Percentiles rank a stretch among this genome's conserved stretches.
These are phyloP conservation scores for Holothuria glaberrima DNA, from an alignment of 35 echinoderm and acorn worm species.

Conservation along the genomic window DNA sequence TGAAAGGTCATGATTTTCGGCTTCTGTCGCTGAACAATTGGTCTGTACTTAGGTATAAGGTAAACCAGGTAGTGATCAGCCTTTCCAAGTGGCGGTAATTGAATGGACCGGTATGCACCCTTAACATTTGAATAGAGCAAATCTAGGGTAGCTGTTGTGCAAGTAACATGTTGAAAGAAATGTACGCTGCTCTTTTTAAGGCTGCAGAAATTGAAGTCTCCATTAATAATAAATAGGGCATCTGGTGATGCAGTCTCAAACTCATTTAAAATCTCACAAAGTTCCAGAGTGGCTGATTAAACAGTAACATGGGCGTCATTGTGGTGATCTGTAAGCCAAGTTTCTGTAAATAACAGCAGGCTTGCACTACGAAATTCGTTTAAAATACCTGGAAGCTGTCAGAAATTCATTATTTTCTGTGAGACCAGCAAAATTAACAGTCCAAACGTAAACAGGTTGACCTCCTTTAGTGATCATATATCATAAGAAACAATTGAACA, in stretches of 20 bases:
- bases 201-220: constrained; percentile 29
- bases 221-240: constrained; percentile 35
- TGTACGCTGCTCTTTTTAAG: constrained; percentile 17
- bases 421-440: too few relatives aligned
- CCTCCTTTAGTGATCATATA: too few relatives aligned
- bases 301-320: too few relatives aligned
- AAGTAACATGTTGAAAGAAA: constrained; percentile 58
- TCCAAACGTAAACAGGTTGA: too few relatives aligned
- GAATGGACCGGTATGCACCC: constrained; percentile 3
- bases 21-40: constrained; percentile 8
- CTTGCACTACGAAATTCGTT: too few relatives aligned
- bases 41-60: constrained; percentile 42
- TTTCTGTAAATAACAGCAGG: too few relatives aligned
- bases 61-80: constrained; percentile 54
- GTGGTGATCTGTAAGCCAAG: too few relatives aligned
- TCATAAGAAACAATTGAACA: too few relatives aligned
- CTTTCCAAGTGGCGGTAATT: constrained; percentile 42
- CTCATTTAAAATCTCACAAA: too few relatives aligned
- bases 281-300: too few relatives aligned
- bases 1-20: constrained; percentile 17
- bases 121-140: constrained; percentile 36
- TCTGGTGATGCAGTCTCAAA: constrained; percentile 4
- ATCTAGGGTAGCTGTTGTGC: constrained; percentile 29
- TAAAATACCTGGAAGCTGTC: too few relatives aligned
- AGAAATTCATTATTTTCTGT: too few relatives aligned